phyloP scores from a whole-genome alignment of 2,113 vertebrate species.

The Podilymbus podiceps region DNA sequence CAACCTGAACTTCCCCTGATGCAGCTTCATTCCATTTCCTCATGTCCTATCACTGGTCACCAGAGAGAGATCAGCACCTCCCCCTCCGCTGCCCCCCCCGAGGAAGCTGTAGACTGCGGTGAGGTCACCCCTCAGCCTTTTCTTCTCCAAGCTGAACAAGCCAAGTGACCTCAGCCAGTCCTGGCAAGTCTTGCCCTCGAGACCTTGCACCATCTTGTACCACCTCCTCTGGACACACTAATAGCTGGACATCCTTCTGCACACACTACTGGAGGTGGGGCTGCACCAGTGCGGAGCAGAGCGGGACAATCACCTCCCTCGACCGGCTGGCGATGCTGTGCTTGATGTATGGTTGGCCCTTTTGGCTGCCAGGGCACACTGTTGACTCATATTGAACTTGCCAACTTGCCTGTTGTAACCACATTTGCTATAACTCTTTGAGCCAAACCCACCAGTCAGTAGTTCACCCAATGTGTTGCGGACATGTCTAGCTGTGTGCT shows the following conservation, averaged over 20 bases:
- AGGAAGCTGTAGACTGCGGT: neutral
- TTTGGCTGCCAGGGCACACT: neutral
- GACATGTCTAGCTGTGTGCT: too few species aligned
- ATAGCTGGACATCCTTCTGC: neutral
- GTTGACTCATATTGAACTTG: neutral
- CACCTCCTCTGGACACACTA: neutral
- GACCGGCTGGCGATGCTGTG: fast-evolving
- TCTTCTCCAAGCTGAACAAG: neutral
- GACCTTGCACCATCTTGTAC: neutral
- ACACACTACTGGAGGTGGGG: neutral
- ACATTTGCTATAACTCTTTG: too few species aligned
- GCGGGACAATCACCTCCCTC: neutral
- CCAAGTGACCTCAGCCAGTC: neutral
- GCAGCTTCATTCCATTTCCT: neutral
- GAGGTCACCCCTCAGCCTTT: neutral
- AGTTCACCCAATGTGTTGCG: too few species aligned
- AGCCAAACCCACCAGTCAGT: too few species aligned
- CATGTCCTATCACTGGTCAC: neutral
- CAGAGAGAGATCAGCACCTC: neutral
- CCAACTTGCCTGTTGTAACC: too few species aligned
- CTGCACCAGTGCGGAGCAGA: fast-evolving
- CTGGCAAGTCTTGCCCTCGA: neutral
- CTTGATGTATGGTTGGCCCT: fast-evolving
- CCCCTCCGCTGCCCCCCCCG: neutral
- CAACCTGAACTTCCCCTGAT: neutral